Evolutionary conservation across 2,113 vertebrate species (phyloP), one percentile per base, ranked within the genome.

Genomic region (Perccottus glenii): DNA sequence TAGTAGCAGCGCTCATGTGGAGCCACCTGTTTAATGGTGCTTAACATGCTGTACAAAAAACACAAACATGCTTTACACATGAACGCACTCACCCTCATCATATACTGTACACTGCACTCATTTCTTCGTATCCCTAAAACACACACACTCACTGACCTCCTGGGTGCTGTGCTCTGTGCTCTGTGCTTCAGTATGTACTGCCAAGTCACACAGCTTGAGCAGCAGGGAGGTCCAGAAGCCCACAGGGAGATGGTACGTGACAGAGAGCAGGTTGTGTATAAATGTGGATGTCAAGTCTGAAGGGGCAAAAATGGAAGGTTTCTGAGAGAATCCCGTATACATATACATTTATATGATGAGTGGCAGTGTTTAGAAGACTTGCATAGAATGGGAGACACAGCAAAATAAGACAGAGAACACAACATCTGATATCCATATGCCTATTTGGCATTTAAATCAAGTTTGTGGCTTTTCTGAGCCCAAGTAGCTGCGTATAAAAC

Each of bases 171-270:
- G 15, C 49, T n/a, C n/a, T 71, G 75, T 64, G 78, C 76, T 70
- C 73, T 70, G 67, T n/a, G 44, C 71, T 71, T 55, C 48, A 27
- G 67, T 81, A 56, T 84, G 78, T 76, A 44, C 84, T 89, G 91
- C 92, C 88, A 90, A 93, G 80, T 86, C 77, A 82, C 85, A 91
- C 88, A 91, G 87, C 79, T 86, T 89, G 84, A 85, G 82, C 74
- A 90, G 78, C 87, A 77, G 61, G 85, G 86, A 90, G 85, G 88
- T 91, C 90, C 79, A 77, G 73, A 83, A 88, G 73, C 73, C 85
- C 82, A 64, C 75, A 77, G 85, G 85, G 85, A 85, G 77, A 88
- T 78, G 74, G 78, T 91, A 92, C 90, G 91, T 92, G 92, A 93
- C 89, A 82, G 78, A 81, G 80, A 82, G 75, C 90, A 92, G 80